Base-by-base conservation (phyloP, 2,797 vertebrate genomes). In the Petrocephalus schoutedeni region DNA sequence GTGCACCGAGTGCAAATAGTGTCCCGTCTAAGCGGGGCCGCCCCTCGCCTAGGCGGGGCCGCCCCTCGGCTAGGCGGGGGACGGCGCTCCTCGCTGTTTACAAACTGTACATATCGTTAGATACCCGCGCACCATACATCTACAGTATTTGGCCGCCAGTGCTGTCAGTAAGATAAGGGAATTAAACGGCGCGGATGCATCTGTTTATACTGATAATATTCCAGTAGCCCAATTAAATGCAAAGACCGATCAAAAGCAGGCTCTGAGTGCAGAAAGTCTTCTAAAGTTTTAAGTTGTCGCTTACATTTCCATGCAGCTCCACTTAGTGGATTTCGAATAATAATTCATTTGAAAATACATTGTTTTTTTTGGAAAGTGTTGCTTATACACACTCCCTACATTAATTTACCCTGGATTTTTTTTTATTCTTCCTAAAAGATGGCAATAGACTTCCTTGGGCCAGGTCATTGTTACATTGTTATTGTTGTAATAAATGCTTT, bases 161-260 rank as follows among this genome's bases (percentile, higher is more conserved):
- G 54, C 54, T 58, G 85, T 54, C 85, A 59, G 54, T 41, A 36
- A 86, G 85, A 86, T 86, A 86, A 86, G 85, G 41, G 19, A 58
- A 86, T 58, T 41, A 86, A 86, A 86, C 58, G 83, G 83, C 83
- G 23, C 6, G 53, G 23, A 57, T 54, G 19, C 85, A 53, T 41
- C 53, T 86, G 86, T 64, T 86, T 49, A 49, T 64, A 51, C 58
- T 49, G 86, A 86, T 86, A 86, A 64, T 64, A 64, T 6, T 49
- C 82, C 28, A 64, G 58, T 57, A 51, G 19, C 21, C 32, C n/a
- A 64, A 86, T 86, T 86, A 64, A 59, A 41, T 86, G 3, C 32
- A 32, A 59, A 86, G 9, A 14, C 23, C 45, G 2, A 83, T 36
- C 8, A 36, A 59, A 58, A 1, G 10, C 83, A 14, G 21, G 23